A percentile compares a stretch with the other conserved stretches of the same genome.
phyloP scores from a whole-genome alignment of 1,140 invertebrate species.

The Nomia melanderi region DNA sequence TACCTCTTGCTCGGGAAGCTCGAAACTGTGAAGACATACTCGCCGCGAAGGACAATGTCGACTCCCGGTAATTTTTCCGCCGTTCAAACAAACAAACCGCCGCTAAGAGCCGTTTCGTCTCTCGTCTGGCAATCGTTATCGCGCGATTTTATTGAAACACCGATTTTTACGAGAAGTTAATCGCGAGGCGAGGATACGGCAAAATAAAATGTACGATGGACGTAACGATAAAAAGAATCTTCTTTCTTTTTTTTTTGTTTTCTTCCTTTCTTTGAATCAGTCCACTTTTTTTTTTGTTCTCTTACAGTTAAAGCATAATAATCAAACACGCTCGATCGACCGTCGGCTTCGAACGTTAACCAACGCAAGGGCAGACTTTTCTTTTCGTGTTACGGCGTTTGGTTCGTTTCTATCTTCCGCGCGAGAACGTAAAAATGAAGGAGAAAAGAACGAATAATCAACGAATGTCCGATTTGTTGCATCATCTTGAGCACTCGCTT shows the following conservation, averaged over 20 bases:
- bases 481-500: conserved; percentile 49
- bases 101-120: not conserved
- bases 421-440: conserved; percentile 12
- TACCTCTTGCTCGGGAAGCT: not conserved
- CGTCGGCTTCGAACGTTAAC: conserved; percentile 8
- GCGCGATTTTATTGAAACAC: not conserved
- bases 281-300: conserved; percentile 35
- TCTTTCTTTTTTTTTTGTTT: conserved; percentile 5
- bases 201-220: conserved; percentile 35
- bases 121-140: too few species aligned
- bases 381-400: conserved; percentile 3
- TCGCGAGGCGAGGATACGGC: conserved; percentile 25
- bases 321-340: conserved; percentile 38
- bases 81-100: not conserved
- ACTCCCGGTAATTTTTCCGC: not conserved
- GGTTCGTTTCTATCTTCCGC: conserved; percentile 7
- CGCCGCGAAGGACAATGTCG: not conserved
- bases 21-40: not conserved
- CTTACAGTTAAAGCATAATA: conserved; percentile 59
- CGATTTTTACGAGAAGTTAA: conserved; percentile 1
- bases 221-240: conserved; percentile 55
- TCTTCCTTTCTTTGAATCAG: conserved; percentile 49
- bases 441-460: too few species aligned
- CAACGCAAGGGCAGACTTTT: conserved; percentile 15
- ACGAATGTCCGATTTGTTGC: conserved; percentile 39